Percentiles rank a stretch among this genome's conserved stretches.
phyloP scores from a whole-genome alignment of 1,140 invertebrate species.

The Lutraria rhynchaena region DNA sequence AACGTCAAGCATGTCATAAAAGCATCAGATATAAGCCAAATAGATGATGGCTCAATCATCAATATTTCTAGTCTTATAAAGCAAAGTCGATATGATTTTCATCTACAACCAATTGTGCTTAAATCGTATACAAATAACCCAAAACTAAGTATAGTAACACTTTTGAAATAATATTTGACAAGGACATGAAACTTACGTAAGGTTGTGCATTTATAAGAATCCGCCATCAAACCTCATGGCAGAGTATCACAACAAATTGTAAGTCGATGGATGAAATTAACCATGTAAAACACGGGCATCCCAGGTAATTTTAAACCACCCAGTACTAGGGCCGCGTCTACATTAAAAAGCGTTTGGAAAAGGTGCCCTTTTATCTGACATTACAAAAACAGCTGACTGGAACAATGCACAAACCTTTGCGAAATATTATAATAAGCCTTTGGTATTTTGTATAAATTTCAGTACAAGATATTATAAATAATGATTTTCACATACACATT shows the following conservation, averaged over 20 bases:
- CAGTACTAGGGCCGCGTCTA: too few species aligned
- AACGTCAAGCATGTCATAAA: conserved; percentile 19
- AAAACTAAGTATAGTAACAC: conserved; percentile 9
- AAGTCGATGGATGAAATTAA: conserved; percentile 14
- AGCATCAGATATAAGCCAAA: neutral
- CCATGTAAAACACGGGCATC: neutral
- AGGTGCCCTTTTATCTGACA: too few species aligned
- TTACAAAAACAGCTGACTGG: too few species aligned
- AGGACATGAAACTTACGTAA: neutral
- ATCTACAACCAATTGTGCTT: conserved; percentile 22
- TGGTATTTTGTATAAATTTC: too few species aligned
- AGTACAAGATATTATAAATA: too few species aligned
- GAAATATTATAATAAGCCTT: too few species aligned
- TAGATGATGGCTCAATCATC: neutral
- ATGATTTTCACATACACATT: too few species aligned
- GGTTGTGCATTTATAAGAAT: neutral
- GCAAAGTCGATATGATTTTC: conserved; percentile 3
- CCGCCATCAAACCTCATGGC: too few species aligned
- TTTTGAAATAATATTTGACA: conserved; percentile 17
- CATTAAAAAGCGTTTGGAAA: too few species aligned
- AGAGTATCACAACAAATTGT: conserved; percentile 11
- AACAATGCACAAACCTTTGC: too few species aligned
- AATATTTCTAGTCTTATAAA: conserved; percentile 18
- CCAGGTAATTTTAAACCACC: too few species aligned
- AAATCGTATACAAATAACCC: neutral